These are phyloP conservation scores for Eudorcas thomsonii DNA, from an alignment of 2,113 vertebrate species.

Conservation along the genomic window DNA sequence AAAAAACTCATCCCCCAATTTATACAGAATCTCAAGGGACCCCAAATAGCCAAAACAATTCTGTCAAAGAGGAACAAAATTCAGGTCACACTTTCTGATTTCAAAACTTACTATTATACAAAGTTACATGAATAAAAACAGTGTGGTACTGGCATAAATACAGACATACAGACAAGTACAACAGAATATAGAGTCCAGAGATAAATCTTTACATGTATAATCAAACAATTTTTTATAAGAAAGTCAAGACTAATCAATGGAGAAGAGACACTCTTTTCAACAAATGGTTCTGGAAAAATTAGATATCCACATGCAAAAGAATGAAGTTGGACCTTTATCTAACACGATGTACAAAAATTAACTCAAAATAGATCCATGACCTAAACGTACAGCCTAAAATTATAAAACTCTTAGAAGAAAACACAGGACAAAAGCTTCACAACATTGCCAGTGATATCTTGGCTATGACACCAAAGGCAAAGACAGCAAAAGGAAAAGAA, in stretches of 20 bases:
- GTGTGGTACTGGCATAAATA: not conserved
- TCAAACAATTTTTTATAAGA: not conserved
- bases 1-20: not conserved
- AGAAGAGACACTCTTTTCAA: not conserved
- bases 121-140: not conserved
- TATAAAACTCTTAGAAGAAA: not conserved
- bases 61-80: not conserved
- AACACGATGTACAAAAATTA: not conserved
- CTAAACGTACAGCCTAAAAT: not conserved
- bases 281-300: not conserved
- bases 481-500: not conserved
- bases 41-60: not conserved
- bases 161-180: not conserved
- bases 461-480: not conserved
- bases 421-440: no score
- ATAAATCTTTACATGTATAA: not conserved
- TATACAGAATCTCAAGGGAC: not conserved
- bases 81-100: not conserved
- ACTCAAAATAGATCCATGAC: not conserved
- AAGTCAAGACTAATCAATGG: not conserved
- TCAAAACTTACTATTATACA: not conserved
- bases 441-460: not conserved
- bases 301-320: not conserved
- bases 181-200: not conserved
- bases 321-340: not conserved